phyloP scores from a whole-genome alignment of 2,797 vertebrate genomes.

The Coilia nasus region DNA sequence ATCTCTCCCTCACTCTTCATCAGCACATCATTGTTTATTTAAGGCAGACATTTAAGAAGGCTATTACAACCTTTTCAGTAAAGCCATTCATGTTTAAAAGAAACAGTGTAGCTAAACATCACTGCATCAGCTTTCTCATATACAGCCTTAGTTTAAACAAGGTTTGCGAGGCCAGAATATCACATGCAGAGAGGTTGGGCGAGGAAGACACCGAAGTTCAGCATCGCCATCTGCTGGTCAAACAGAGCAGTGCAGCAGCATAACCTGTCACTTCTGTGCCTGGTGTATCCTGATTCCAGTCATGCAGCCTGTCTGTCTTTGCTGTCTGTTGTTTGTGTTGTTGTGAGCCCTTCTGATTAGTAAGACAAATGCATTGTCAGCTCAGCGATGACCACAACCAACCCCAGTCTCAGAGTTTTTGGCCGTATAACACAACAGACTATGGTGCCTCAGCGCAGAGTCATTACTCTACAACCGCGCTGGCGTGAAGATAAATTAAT shows the following conservation, averaged over 20 bases:
- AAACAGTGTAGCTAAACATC: neutral
- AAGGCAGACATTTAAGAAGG: neutral
- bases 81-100: neutral
- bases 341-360: neutral
- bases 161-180: neutral
- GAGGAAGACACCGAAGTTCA: neutral
- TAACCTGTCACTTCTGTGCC: neutral
- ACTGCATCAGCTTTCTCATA: neutral
- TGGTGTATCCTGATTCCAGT: neutral
- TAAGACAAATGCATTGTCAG: neutral
- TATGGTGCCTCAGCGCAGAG: neutral
- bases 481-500: neutral
- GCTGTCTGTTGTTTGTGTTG: neutral
- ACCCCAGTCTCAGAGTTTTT: neutral
- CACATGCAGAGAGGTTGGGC: neutral
- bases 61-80: neutral
- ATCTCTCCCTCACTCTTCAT: neutral
- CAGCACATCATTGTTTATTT: neutral
- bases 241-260: neutral
- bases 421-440: neutral
- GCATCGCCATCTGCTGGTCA: neutral
- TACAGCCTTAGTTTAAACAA: neutral
- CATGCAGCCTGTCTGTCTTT: neutral
- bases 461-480: neutral
- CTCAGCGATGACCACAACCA: neutral